Conservation (phyloP, 1,140 invertebrate genomes). For the Drosophila parabipectinata region DNA sequence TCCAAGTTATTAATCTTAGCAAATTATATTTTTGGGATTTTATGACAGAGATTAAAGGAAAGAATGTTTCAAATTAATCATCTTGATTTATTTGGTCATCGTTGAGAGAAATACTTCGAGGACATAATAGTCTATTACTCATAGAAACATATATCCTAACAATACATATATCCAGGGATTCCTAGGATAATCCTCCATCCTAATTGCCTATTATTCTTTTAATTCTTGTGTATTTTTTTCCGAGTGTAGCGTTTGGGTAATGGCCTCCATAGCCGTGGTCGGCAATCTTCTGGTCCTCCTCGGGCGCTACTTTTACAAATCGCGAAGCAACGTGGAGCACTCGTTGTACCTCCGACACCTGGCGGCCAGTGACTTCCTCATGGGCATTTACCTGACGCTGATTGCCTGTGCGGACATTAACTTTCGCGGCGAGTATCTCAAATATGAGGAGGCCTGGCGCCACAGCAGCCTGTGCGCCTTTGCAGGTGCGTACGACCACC, state of each 20-base stretch:
- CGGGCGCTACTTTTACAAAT: slow-evolving; percentile 85
- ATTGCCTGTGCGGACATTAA: slow-evolving; percentile 87
- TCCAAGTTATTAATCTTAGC: neutral
- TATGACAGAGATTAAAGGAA: no score
- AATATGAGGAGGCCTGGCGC: slow-evolving; percentile 87
- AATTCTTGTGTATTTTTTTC: neutral
- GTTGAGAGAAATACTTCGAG: no score
- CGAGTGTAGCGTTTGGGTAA: slow-evolving; percentile 87
- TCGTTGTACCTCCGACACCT: slow-evolving; percentile 88
- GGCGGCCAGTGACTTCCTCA: slow-evolving; percentile 88
- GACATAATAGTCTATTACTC: neutral
- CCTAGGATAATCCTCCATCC: no score
- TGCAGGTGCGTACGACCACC: slow-evolving; percentile 78
- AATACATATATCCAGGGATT: no score
- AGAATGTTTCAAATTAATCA: neutral
- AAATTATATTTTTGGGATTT: no score
- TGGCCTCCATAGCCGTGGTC: slow-evolving; percentile 87
- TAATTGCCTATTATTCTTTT: neutral
- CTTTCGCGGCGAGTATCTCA: slow-evolving; percentile 87
- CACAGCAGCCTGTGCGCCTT: slow-evolving; percentile 85
- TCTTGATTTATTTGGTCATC: no score
- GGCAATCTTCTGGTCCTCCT: slow-evolving; percentile 88
- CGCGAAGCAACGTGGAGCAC: slow-evolving; percentile 85
- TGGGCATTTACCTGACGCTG: slow-evolving; percentile 89
- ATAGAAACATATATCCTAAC: no score